A percentile compares a stretch with the other conserved stretches of the same genome.
Conservation (phyloP, 2,888 invertebrate genomes). For the Gonocerus acuteangulatus region DNA sequence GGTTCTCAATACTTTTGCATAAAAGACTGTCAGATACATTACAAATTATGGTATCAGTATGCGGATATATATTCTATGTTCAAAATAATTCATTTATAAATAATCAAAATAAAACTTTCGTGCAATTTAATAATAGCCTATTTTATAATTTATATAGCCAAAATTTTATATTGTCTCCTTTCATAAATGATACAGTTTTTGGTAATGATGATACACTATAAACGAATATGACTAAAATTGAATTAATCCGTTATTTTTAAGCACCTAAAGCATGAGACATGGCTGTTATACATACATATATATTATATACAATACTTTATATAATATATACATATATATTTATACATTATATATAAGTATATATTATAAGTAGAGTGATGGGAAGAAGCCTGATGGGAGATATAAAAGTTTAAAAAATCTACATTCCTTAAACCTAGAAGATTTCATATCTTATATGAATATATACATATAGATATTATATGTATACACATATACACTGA, state of each 20-base stretch:
- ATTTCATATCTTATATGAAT: slow-evolving; percentile 15
- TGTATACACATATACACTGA: slow-evolving; percentile 20
- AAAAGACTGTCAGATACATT: too few relatives aligned
- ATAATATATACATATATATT: slow-evolving; percentile 24
- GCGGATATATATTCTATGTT: not conserved
- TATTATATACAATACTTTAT: not conserved
- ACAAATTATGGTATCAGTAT: too few relatives aligned
- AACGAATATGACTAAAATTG: slow-evolving; percentile 21
- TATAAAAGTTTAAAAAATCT: slow-evolving; percentile 37
- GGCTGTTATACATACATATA: not conserved
- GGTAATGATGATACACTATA: slow-evolving; percentile 2
- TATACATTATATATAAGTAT: too few relatives aligned
- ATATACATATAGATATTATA: slow-evolving; percentile 15
- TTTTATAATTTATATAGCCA: slow-evolving; percentile 10
- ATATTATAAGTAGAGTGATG: slow-evolving; percentile 23
- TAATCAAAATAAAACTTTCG: not conserved
- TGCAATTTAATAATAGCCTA: slow-evolving; percentile 4
- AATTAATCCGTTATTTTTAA: slow-evolving; percentile 5
- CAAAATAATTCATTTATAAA: slow-evolving; percentile 11
- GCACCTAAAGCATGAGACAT: slow-evolving; percentile 22
- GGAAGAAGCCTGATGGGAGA: slow-evolving; percentile 35
- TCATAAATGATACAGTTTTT: slow-evolving; percentile 12
- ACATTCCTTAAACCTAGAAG: slow-evolving; percentile 30
- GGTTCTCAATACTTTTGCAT: too few relatives aligned
- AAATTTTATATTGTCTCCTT: slow-evolving; percentile 19